A percentile compares a stretch with the other conserved stretches of the same genome.
Evolutionary conservation across 2,797 vertebrate species (phyloP).

Genomic region (Hipposideros larvatus): DNA sequence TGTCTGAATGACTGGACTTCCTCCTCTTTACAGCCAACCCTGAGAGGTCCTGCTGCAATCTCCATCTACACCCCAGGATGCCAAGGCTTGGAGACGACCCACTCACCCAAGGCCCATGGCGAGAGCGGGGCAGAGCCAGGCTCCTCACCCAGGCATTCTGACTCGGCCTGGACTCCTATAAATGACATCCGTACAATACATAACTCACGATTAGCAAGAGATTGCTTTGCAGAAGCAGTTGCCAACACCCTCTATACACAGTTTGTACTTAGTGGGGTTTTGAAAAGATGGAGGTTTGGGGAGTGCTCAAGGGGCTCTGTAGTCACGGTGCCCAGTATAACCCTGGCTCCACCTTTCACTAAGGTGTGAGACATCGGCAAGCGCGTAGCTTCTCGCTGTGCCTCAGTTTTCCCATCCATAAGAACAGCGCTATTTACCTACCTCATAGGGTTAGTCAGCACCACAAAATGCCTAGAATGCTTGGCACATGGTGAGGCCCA

Average conservation of each 20-base stretch:
- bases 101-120: rapidly evolving
- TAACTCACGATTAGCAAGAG: not conserved
- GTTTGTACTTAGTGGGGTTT: rapidly evolving
- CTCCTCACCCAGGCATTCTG: not conserved
- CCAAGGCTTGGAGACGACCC: rapidly evolving
- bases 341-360: rapidly evolving
- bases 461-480: rapidly evolving
- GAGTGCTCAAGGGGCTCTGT: not conserved
- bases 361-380: not conserved
- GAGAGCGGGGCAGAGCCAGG: not conserved
- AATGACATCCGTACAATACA: not conserved
- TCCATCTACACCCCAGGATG: not conserved
- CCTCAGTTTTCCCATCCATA: rapidly evolving
- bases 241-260: rapidly evolving
- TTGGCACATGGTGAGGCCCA: rapidly evolving
- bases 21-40: not conserved
- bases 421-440: not conserved
- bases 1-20: rapidly evolving
- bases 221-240: rapidly evolving
- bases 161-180: not conserved
- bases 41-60: rapidly evolving
- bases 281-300: not conserved
- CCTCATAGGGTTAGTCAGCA: rapidly evolving
- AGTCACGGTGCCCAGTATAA: not conserved
- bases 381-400: rapidly evolving